Base-by-base conservation (phyloP, 2,797 vertebrate species). In the Hapalemur alaotrensis region DNA sequence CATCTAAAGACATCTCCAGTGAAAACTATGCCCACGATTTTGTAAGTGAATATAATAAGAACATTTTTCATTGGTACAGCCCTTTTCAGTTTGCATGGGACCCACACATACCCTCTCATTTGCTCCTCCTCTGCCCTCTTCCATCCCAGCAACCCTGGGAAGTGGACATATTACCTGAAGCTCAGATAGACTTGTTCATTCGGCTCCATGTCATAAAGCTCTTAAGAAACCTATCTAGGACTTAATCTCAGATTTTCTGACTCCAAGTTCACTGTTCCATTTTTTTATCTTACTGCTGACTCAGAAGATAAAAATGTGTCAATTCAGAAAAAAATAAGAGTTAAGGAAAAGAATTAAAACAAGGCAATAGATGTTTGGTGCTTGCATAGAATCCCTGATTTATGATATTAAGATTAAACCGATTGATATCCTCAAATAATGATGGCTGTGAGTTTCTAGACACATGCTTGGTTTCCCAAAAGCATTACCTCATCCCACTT, bases 401-500 rank as follows among this genome's bases (percentile, higher is more conserved):
- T 59, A 20, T 67, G 30, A 73, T 52, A 52, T 67, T 91, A 85
- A 92, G 30, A 86, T 83, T 78, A 87, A 96, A 35, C 48, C 69
- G 79, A 89, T 17, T 28, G 22, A 87, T 86, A 81, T 93, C 52
- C 83, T 84, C 48, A 91, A 89, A 91, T 91, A 85, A 85, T n/a
- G 43, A 88, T 70, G 83, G 85, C n/a, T 72, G 4, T 0, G 72
- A 25, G 18, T 85, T 85, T 89, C 87, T 86, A 93, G 52, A 48
- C 25, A 59, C 46, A 80, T 38, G 28, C n/a, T 73, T 93, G 13
- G 12, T n/a, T 89, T 89, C 54, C 80, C 67, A 38, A 83, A 97
- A 96, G 7, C 54, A 89, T 46, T 67, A 70, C 14, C 2, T 85
- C 79, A 85, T 89, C 67, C 54, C 38, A 89, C 38, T 57, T 43